Evolutionary conservation across 2,888 invertebrate genomes (phyloP).

Genomic region (Ferrisia virgata): DNA sequence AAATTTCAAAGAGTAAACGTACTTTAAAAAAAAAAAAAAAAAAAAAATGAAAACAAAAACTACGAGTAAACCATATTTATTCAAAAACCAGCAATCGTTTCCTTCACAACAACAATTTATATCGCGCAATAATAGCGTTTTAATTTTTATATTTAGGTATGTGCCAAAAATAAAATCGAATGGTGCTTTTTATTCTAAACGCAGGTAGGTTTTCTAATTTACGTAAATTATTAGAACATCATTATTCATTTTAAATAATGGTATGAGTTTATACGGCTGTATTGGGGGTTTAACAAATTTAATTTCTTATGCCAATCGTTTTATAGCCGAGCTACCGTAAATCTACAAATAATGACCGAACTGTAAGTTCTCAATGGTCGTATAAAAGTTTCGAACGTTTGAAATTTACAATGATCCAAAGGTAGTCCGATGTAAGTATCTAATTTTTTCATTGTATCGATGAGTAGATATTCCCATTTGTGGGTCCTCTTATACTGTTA

Average conservation of each 20-base stretch:
- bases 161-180: neutral
- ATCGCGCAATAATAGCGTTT: neutral
- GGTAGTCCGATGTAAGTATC: too few relatives aligned
- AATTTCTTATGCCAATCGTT: neutral
- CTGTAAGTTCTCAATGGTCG: neutral
- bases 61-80: too few relatives aligned
- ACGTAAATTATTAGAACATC: neutral
- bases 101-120: neutral
- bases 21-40: too few relatives aligned
- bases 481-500: too few relatives aligned
- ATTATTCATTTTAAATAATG: neutral
- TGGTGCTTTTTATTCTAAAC: neutral
- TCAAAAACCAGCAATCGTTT: neutral
- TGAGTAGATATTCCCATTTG: neutral
- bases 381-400: neutral
- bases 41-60: too few relatives aligned
- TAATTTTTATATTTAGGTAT: neutral
- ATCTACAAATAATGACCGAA: neutral
- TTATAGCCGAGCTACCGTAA: neutral
- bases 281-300: neutral
- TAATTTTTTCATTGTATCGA: neutral
- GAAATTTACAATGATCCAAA: neutral
- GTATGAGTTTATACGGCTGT: neutral
- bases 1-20: too few relatives aligned
- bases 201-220: neutral